Conservation (phyloP, 2,888 invertebrate species). For the Sericinus montela region DNA sequence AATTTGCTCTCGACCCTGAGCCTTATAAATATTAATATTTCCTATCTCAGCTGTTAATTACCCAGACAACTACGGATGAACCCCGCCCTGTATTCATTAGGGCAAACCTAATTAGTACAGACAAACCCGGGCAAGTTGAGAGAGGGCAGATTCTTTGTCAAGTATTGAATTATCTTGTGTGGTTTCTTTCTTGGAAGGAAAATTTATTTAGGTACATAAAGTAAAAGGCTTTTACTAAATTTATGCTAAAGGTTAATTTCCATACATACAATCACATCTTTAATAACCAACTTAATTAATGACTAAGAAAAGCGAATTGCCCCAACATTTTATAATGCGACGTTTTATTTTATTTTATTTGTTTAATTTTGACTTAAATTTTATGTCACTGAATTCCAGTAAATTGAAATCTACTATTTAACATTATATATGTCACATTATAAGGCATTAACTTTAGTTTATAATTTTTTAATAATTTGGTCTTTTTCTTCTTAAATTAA, state of each 20-base stretch:
- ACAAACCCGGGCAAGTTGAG: conserved; percentile 49
- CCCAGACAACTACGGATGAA: conserved; percentile 65
- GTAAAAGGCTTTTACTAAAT: background rate
- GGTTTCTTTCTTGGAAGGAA: conserved; percentile 15
- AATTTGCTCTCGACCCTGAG: conserved; percentile 44
- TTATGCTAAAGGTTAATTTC: background rate
- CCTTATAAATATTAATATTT: conserved; percentile 75
- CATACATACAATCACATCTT: too few species aligned
- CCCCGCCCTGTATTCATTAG: conserved; percentile 66
- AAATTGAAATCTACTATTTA: too few species aligned
- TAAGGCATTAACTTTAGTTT: too few species aligned
- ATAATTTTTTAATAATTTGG: too few species aligned
- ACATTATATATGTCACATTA: too few species aligned
- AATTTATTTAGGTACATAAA: conserved; percentile 9
- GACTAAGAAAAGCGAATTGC: too few species aligned
- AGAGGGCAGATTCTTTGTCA: conserved; percentile 46
- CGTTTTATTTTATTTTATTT: too few species aligned
- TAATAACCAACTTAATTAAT: too few species aligned
- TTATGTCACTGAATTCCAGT: too few species aligned
- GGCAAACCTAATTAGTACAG: conserved; percentile 64
- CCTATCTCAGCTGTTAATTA: conserved; percentile 71
- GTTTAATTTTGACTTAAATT: too few species aligned
- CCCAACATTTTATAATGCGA: too few species aligned
- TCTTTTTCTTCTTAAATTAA: too few species aligned
- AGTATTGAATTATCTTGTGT: conserved; percentile 31